Evolutionary conservation across 2,797 vertebrate genomes (phyloP).

Genomic region (Vireo griseus): DNA sequence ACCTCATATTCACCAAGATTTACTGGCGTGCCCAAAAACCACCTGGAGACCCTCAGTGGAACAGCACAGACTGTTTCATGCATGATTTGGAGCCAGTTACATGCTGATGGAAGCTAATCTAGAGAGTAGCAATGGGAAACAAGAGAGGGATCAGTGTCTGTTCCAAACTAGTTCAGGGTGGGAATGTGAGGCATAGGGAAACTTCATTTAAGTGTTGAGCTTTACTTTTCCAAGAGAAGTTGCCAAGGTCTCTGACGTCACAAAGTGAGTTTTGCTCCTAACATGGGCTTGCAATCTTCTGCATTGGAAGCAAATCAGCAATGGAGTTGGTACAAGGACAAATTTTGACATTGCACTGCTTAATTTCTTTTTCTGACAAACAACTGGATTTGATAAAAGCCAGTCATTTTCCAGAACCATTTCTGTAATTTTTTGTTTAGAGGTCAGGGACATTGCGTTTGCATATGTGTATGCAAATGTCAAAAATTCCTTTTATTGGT

Average conservation of each 20-base stretch:
- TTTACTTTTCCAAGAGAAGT: slow-evolving; percentile 30
- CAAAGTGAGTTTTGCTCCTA: slow-evolving; percentile 13
- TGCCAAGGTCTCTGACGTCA: slow-evolving; percentile 39
- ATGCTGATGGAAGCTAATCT: background rate
- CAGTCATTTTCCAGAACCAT: slow-evolving; percentile 4
- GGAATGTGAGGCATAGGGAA: background rate
- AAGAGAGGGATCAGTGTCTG: background rate
- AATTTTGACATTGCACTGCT: background rate
- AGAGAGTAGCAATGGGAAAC: background rate
- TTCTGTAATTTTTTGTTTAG: background rate
- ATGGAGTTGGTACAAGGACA: background rate
- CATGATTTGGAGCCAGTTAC: background rate
- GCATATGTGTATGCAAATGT: background rate
- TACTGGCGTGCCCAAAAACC: background rate
- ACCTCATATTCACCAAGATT: background rate
- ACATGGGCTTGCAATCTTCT: slow-evolving; percentile 16
- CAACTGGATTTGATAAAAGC: background rate
- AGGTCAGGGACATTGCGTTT: background rate
- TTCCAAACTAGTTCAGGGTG: background rate
- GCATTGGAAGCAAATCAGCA: slow-evolving; percentile 16
- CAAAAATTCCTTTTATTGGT: background rate
- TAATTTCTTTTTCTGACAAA: slow-evolving; percentile 22
- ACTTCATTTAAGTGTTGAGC: background rate
- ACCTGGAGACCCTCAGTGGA: background rate
- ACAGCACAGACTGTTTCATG: background rate